Evolutionary conservation across 2,888 invertebrate genomes (phyloP).

Genomic region (Thymelicus acteon): DNA sequence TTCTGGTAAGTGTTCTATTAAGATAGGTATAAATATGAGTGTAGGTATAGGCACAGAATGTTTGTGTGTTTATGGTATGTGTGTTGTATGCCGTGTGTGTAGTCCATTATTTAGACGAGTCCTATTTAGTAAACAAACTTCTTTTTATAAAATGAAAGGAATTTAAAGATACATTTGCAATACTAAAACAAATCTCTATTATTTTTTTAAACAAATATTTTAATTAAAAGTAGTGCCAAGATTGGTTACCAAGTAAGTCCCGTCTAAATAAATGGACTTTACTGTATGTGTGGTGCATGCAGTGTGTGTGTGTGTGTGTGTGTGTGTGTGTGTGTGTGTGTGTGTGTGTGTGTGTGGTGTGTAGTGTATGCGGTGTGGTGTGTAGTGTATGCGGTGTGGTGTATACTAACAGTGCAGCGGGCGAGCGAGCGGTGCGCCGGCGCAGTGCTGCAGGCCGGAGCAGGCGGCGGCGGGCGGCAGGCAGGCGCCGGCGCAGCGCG

Average conservation of each 20-base stretch:
- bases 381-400: constrained; percentile 30
- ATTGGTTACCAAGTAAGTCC: too few relatives aligned
- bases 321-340: constrained; percentile 2
- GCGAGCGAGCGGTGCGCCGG: constrained; percentile 85
- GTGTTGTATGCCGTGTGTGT: background rate
- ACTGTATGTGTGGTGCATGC: background rate
- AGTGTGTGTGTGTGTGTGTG: background rate
- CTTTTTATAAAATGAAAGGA: too few relatives aligned
- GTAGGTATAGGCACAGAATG: background rate
- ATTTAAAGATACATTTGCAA: too few relatives aligned
- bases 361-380: constrained; percentile 21
- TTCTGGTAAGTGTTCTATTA: too few relatives aligned
- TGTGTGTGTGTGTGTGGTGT: background rate
- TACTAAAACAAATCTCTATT: too few relatives aligned
- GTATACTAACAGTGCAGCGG: constrained; percentile 89
- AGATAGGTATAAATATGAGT: too few relatives aligned
- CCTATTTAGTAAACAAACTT: too few relatives aligned
- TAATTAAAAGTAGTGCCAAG: too few relatives aligned
- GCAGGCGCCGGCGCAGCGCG: constrained; percentile 58
- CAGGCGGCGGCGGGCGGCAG: constrained; percentile 73
- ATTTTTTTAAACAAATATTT: too few relatives aligned
- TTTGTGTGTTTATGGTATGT: constrained; percentile 6
- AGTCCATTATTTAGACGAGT: background rate
- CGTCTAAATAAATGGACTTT: too few relatives aligned
- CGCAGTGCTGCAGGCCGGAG: constrained; percentile 88